Evolutionary conservation across 2,888 invertebrate species (phyloP), one percentile per base, ranked within the genome.

Genomic region (Lottia gigantea): DNA sequence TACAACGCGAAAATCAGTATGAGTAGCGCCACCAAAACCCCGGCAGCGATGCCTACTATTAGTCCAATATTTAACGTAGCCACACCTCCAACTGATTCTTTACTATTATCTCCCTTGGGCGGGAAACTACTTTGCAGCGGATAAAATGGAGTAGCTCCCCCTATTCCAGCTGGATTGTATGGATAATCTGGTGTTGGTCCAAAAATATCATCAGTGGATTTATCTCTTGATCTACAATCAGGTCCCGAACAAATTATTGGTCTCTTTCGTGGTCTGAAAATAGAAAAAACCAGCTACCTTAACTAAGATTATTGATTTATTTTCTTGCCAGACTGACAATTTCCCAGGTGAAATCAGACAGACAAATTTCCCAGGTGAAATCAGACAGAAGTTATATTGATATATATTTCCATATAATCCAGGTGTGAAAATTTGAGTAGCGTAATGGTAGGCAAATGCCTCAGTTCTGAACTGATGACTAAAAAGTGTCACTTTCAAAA

Each of bases 31-130:
- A 97, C 94, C 76, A 97, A 93, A 76, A 95, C 94, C 64, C 95
- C 95, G 3, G 96, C 96, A 73, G 96, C 95, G 79, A 97, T 95
- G 77, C 95, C 94, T 71, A 95, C 94, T 71, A 95, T 93, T 83
- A 95, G 90, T 74, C 84, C 82, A 79, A 74, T 70, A 67, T 74
- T 74, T 6, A 74, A 62, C 15, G 67, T 63, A 40, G 55, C 70
- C 45, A 66, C 67, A 16, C 71, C 67, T n/a, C 70, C 70, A 2
- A 47, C 64, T 1, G 69, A 71, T 62, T 71, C 69, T 31, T 63
- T 71, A 62, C 65, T 68, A 3, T 71, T 68, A 31, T 72, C 74
- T 14, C 67, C 67, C 25, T 71, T 72, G 14, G 74, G 71, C 11
- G 55, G 64, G 23, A 63, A 19, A 62, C 55, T 55, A 23, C 23